These are phyloP conservation scores for Actinia tenebrosa DNA, from an alignment of 64 coral and sea anemone species.

Conservation along the genomic window DNA sequence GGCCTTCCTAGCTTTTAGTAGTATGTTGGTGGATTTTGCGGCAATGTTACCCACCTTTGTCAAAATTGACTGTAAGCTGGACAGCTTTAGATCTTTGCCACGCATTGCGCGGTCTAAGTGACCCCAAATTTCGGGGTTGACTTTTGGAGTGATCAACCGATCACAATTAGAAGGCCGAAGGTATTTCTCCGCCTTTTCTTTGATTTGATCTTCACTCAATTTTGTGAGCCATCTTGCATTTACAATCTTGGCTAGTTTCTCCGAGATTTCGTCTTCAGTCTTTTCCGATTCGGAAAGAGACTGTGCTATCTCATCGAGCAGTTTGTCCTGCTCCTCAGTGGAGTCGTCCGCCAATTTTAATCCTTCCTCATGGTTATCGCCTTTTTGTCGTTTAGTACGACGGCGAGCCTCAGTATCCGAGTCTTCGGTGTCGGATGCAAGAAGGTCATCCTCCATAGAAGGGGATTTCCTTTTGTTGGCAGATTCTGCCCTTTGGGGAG, in stretches of 20 bases:
- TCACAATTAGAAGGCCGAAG: neutral
- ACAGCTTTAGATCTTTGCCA: neutral
- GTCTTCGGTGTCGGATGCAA: neutral
- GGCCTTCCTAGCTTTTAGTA: neutral
- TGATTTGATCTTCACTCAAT: neutral
- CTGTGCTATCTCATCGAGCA: neutral
- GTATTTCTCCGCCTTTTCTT: neutral
- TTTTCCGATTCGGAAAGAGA: neutral
- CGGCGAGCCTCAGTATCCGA: neutral
- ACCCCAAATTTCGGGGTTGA: neutral
- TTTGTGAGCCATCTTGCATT: neutral
- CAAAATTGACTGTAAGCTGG: neutral
- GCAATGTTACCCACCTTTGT: neutral
- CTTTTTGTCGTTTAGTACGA: too few species aligned
- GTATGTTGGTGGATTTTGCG: neutral
- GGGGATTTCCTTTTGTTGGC: neutral
- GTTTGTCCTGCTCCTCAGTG: neutral
- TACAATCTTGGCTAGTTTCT: neutral
- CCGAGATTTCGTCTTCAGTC: neutral
- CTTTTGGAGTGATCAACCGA: neutral
- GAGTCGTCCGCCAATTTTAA: neutral
- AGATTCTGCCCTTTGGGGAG: neutral
- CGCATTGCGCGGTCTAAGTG: neutral
- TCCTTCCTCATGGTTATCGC: neutral
- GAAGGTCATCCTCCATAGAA: neutral